A percentile compares a stretch with the other conserved stretches of the same genome.
phyloP scores from a whole-genome alignment of 2,888 invertebrate species.

The Epinotia demarniana region DNA sequence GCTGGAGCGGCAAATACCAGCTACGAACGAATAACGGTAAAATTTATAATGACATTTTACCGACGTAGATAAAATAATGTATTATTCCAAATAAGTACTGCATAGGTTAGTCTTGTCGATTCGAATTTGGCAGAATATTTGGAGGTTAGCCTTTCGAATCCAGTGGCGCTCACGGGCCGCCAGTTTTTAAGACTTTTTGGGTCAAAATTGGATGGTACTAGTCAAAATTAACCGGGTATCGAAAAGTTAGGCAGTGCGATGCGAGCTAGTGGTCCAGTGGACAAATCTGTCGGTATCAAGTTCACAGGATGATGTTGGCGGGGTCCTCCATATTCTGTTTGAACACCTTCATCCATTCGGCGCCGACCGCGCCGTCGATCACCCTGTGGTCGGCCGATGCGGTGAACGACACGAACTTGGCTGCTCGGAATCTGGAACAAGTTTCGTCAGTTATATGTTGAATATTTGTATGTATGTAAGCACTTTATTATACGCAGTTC shows the following conservation, averaged over 20 bases:
- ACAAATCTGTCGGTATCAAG: conserved; percentile 51
- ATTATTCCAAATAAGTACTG: not conserved
- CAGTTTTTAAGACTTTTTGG: too few relatives aligned
- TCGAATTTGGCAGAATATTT: not conserved
- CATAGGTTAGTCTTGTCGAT: not conserved
- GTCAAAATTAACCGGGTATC: too few relatives aligned
- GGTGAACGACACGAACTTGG: conserved; percentile 94
- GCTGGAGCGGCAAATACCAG: not conserved
- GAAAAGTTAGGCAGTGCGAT: not conserved
- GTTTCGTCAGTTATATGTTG: not conserved
- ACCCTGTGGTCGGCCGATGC: conserved; percentile 98
- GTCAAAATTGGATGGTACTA: too few relatives aligned
- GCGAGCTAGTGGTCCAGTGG: conserved; percentile 50
- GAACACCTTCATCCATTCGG: conserved; percentile 97
- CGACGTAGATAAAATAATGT: too few relatives aligned
- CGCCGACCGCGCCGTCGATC: conserved; percentile 99
- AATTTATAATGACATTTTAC: too few relatives aligned
- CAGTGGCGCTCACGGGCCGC: too few relatives aligned
- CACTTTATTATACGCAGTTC: too few relatives aligned
- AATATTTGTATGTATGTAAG: too few relatives aligned
- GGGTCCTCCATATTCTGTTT: conserved; percentile 96
- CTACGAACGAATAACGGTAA: too few relatives aligned
- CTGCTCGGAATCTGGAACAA: conserved; percentile 87
- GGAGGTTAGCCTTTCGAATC: too few relatives aligned
- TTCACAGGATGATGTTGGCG: conserved; percentile 95